Base-by-base conservation (phyloP, 2,888 invertebrate genomes). In the Tetropium fuscum region DNA sequence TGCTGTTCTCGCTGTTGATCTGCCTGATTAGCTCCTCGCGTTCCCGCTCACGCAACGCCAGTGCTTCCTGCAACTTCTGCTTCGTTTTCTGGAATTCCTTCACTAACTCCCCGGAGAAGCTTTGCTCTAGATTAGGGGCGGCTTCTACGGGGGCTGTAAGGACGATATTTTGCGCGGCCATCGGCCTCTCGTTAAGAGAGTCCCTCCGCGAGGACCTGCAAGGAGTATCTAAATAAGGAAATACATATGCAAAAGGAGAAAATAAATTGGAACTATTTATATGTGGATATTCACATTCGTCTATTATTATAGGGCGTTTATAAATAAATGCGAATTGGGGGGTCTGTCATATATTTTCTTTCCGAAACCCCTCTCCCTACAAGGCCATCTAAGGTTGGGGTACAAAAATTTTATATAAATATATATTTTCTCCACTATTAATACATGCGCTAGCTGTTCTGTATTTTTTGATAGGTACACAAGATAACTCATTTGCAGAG, bases 1-100 rank as follows among this genome's bases (percentile, higher is more conserved):
- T 79, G 67, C 83, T 84, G 70, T 84, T 84, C 3, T 79, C 74
- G 47, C 53, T 53, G 25, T 81, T 79, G 11, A 85, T 76, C 64
- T 85, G 79, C 55, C 82, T 79, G 47, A 85, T 76, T 36, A 86
- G 76, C 66, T 87, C 86, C 63, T 86, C 86, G 51, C 85, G 74
- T 70, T 86, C 85, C 57, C 80, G 80, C 66, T 86, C 86, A 64
- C 85, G 82, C 32, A 83, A 74, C 19, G 83, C 84, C 65, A 87
- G 77, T 22, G 86, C 84, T 66, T 87, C 87, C 73, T 87, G 87
- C 55, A 86, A 77, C 63, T 88, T 86, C 78, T 90, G 90, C 74
- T 91, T 91, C 73, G 91, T 90, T 68, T 89, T 87, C 79, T 93
- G 93, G 77, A 91, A 94, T 77, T 93, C 92, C 74, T 90, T 91